A percentile compares a stretch with the other conserved stretches of the same genome.
Evolutionary conservation across 2,888 invertebrate species (phyloP).

Genomic region (Aspidiotus destructor): DNA sequence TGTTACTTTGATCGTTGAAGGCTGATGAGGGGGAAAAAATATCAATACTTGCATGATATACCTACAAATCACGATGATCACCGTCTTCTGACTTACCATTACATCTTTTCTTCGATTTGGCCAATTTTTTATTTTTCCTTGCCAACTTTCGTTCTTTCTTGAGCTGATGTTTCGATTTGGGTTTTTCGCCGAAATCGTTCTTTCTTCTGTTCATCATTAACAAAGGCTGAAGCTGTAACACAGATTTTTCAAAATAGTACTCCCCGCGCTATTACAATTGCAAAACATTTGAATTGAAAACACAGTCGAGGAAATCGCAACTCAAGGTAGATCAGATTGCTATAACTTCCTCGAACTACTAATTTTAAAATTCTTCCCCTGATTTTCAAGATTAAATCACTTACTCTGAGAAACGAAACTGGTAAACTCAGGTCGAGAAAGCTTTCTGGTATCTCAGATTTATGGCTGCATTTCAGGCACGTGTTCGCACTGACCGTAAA

Average conservation of each 20-base stretch:
- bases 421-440: constrained; percentile 93
- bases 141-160: constrained; percentile 53
- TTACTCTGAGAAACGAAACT: constrained; percentile 57
- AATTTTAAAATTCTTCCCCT: too few relatives aligned
- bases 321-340: not conserved
- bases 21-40: constrained; percentile 50
- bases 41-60: not conserved
- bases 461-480: constrained; percentile 80
- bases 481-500: constrained; percentile 78
- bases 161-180: constrained; percentile 52
- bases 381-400: not conserved
- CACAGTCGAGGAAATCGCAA: not conserved
- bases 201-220: constrained; percentile 41
- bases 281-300: not conserved
- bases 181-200: constrained; percentile 32
- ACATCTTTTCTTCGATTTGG: constrained; percentile 20
- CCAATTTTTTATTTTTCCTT: constrained; percentile 17
- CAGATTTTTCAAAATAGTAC: not conserved
- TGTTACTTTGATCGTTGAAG: constrained; percentile 56
- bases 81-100: not conserved
- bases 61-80: not conserved
- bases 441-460: constrained; percentile 78
- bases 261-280: not conserved
- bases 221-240: constrained; percentile 12
- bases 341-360: too few relatives aligned